Evolutionary conservation across 2,113 vertebrate species (phyloP).

Genomic region (Apteryx mantelli): DNA sequence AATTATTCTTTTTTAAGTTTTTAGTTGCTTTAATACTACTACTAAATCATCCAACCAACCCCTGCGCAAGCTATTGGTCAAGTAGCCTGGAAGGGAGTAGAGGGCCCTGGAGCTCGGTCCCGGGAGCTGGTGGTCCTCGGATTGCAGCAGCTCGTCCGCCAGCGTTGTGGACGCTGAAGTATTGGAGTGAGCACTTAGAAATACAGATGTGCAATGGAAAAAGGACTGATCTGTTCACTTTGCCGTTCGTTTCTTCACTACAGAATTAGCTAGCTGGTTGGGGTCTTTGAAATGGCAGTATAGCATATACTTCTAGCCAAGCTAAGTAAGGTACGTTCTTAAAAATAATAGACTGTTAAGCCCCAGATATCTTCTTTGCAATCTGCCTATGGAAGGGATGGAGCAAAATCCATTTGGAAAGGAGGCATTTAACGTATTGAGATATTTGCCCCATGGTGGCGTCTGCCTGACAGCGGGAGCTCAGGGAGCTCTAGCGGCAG

Average conservation of each 20-base stretch:
- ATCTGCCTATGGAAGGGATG: not conserved
- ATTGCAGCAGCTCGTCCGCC: no score
- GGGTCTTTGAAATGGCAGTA: no score
- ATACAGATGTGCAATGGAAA: no score
- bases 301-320: not conserved
- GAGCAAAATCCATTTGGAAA: conserved; percentile 12
- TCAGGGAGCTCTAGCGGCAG: not conserved
- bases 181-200: no score
- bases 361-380: conserved; percentile 22
- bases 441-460: not conserved
- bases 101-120: not conserved
- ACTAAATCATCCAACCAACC: not conserved
- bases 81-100: not conserved
- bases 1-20: not conserved
- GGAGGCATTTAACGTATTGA: conserved; percentile 38
- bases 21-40: not conserved
- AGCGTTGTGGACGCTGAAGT: no score
- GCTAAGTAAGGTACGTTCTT: conserved; percentile 12
- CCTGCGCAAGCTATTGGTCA: not conserved
- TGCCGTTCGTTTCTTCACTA: no score
- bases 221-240: no score
- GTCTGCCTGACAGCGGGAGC: not conserved
- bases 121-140: no score
- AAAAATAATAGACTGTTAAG: conserved; percentile 62
- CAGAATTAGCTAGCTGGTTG: no score